These are phyloP conservation scores for Lacanobia oleracea DNA, from an alignment of 2,888 invertebrate genomes.

Conservation along the genomic window DNA sequence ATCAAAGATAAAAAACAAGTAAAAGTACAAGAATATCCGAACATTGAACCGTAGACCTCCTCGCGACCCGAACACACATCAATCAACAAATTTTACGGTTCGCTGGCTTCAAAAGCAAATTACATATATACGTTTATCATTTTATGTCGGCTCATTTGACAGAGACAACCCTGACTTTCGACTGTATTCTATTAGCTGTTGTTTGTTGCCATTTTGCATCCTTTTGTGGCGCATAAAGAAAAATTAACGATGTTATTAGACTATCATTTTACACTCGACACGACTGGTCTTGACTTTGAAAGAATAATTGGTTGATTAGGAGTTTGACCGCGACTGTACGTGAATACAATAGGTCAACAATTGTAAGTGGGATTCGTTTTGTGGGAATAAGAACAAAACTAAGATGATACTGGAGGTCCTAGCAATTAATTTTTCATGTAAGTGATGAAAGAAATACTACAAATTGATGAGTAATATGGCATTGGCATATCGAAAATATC, in stretches of 20 bases:
- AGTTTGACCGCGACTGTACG: constrained; percentile 32
- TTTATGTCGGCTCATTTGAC: constrained; percentile 49
- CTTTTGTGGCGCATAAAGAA: constrained; percentile 51
- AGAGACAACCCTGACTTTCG: constrained; percentile 74
- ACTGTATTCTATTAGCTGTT: constrained; percentile 61
- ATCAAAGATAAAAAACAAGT: constrained; percentile 46
- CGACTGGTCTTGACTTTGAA: constrained; percentile 40
- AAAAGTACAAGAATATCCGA: constrained; percentile 58
- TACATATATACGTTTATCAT: constrained; percentile 57
- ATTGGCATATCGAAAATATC: constrained; percentile 29
- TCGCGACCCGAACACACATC: constrained; percentile 61
- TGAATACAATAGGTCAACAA: neutral
- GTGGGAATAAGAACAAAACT: neutral
- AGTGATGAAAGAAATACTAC: constrained; percentile 21
- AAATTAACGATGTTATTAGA: constrained; percentile 49
- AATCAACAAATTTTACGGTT: constrained; percentile 72
- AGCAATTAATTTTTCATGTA: neutral
- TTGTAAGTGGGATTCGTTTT: neutral
- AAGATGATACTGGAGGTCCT: neutral
- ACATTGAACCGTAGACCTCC: constrained; percentile 73
- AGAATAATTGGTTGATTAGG: constrained; percentile 29
- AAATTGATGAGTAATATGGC: constrained; percentile 16
- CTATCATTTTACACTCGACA: constrained; percentile 21
- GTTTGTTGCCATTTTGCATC: constrained; percentile 43
- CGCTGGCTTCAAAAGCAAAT: constrained; percentile 59